A percentile compares a stretch with the other conserved stretches of the same genome.
Conservation (phyloP, 92 coral and sea anemone species). For the Siderastrea radians region DNA sequence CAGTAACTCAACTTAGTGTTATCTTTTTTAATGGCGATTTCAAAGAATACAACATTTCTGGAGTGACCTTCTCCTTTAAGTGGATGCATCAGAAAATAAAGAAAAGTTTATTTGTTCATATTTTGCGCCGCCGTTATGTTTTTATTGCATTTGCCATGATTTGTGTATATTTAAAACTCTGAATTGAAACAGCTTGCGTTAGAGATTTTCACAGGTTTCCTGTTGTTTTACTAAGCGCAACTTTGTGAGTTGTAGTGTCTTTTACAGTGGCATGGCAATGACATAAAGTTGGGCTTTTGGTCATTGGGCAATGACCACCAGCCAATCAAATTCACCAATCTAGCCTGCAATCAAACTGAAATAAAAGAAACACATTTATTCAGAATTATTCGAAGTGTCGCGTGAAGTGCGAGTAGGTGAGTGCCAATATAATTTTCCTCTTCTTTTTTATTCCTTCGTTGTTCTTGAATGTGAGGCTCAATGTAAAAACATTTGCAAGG, state of each 20-base stretch:
- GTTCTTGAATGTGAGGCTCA: too few species aligned
- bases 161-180: not conserved
- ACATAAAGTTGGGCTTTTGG: not conserved
- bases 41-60: too few species aligned
- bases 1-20: too few species aligned
- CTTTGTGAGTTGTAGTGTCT: not conserved
- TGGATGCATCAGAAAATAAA: too few species aligned
- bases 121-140: not conserved
- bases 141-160: not conserved
- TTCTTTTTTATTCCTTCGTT: not conserved
- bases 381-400: not conserved
- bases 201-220: not conserved
- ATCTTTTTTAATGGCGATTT: too few species aligned
- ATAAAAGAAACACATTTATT: not conserved
- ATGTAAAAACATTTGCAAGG: too few species aligned
- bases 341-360: too few species aligned
- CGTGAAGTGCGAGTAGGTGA: not conserved
- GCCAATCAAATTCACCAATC: not conserved
- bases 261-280: not conserved
- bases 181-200: constrained; percentile 19
- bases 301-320: not conserved
- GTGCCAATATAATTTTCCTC: not conserved
- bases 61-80: too few species aligned
- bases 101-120: too few species aligned
- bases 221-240: not conserved